Evolutionary conservation across 2,888 invertebrate genomes (phyloP).

Genomic region (Odontocolon sp.): DNA sequence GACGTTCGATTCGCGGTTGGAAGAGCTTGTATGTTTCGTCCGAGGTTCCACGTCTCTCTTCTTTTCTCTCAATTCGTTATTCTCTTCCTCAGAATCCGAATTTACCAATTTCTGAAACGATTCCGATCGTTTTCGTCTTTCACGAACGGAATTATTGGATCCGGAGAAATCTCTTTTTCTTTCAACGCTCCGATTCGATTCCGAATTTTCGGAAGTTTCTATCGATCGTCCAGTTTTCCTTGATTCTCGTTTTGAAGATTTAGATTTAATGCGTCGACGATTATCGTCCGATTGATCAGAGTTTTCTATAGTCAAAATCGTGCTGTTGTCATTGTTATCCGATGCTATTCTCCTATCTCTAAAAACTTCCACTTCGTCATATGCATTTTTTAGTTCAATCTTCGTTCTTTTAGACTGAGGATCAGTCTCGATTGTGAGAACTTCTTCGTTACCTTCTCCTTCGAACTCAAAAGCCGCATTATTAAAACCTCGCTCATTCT

Average conservation of each 20-base stretch:
- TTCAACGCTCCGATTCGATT: background rate
- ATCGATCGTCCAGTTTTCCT: background rate
- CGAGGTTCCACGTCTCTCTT: background rate
- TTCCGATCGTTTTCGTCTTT: slow-evolving; percentile 21
- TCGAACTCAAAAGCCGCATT: slow-evolving; percentile 73
- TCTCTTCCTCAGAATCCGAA: background rate
- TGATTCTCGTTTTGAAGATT: background rate
- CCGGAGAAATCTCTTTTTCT: background rate
- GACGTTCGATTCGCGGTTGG: background rate
- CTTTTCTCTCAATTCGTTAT: background rate
- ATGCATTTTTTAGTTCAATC: slow-evolving; percentile 68
- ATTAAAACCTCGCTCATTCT: slow-evolving; percentile 59
- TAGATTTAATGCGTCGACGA: background rate
- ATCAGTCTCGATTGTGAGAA: slow-evolving; percentile 74
- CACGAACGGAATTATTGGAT: slow-evolving; percentile 12
- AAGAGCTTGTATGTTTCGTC: background rate
- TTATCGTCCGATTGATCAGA: slow-evolving; percentile 8
- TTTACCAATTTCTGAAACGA: background rate
- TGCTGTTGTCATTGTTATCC: slow-evolving; percentile 1
- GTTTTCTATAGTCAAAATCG: slow-evolving; percentile 1
- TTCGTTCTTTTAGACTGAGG: slow-evolving; percentile 64
- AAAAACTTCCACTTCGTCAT: slow-evolving; percentile 1
- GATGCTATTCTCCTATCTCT: slow-evolving; percentile 16
- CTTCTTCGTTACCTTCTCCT: slow-evolving; percentile 67
- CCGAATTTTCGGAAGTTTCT: background rate